phyloP scores from a whole-genome alignment of 2,113 vertebrate species.

The Quiscalus mexicanus region DNA sequence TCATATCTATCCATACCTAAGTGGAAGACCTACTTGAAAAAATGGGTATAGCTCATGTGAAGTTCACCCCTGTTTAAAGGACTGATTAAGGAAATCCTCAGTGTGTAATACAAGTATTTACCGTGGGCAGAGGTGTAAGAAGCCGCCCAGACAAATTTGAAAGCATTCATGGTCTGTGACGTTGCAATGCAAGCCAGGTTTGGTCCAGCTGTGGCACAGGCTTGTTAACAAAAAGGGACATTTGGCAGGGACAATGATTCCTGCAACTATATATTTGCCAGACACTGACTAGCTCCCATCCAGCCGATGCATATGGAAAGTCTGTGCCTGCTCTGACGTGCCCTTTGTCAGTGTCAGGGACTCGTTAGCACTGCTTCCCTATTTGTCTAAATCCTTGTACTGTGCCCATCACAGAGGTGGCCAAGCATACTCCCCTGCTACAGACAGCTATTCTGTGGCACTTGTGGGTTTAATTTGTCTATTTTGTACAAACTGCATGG shows the following conservation, averaged over 20 bases:
- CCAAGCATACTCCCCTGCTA: not conserved
- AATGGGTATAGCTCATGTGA: not conserved
- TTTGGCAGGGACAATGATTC: not conserved
- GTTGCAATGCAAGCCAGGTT: not conserved
- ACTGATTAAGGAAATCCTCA: not conserved
- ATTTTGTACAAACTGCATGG: not conserved
- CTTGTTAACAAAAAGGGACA: not conserved
- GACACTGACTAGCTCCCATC: not conserved
- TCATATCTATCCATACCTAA: not conserved
- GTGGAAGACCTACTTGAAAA: not conserved
- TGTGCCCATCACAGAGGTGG: not conserved
- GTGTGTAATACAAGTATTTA: not conserved
- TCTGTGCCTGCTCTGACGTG: not conserved
- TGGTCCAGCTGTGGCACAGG: not conserved
- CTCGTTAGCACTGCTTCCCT: not conserved
- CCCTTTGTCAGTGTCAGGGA: not conserved
- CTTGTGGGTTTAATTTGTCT: not conserved
- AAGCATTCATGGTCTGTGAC: not conserved
- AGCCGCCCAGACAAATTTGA: not conserved
- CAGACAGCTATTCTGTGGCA: not conserved
- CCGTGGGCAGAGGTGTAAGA: not conserved
- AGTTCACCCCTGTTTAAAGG: not conserved
- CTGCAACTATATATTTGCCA: not conserved
- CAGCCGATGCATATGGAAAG: accelerated
- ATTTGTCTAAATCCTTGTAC: not conserved